Conservation (phyloP, 2,113 vertebrate genomes). For the Xerus inauris region DNA sequence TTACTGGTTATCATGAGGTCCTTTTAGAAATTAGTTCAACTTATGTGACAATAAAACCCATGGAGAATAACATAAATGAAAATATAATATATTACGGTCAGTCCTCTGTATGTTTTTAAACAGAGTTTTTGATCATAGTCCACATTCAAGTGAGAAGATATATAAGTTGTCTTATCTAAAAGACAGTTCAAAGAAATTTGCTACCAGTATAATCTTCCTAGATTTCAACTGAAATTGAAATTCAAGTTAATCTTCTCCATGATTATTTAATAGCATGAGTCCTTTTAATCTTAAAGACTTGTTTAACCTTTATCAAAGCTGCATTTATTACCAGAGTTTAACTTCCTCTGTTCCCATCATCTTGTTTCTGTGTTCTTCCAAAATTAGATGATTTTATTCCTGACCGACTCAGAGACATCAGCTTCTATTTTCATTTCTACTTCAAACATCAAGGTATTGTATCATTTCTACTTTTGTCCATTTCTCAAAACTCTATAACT, state of each 20-base stretch:
- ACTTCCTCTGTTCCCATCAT: neutral
- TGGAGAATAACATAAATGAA: neutral
- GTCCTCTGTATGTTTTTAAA: neutral
- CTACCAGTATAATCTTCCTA: neutral
- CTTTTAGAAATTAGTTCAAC: neutral
- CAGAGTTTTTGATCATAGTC: neutral
- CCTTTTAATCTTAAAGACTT: neutral
- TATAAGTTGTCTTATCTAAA: neutral
- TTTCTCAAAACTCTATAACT: neutral
- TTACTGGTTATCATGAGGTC: neutral
- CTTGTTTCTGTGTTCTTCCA: neutral
- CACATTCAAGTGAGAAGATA: neutral
- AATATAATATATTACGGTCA: neutral
- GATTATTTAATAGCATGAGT: neutral
- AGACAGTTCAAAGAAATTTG: neutral
- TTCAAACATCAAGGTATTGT: neutral
- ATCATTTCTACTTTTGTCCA: neutral
- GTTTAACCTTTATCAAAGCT: neutral
- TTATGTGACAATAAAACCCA: neutral
- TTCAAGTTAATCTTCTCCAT: neutral
- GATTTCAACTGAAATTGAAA: neutral
- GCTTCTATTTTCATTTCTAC: neutral
- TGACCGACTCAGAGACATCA: neutral
- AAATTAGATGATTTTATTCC: neutral
- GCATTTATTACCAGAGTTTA: neutral